Evolutionary conservation across 2,113 vertebrate species (phyloP).

Genomic region (Mustelus asterias): DNA sequence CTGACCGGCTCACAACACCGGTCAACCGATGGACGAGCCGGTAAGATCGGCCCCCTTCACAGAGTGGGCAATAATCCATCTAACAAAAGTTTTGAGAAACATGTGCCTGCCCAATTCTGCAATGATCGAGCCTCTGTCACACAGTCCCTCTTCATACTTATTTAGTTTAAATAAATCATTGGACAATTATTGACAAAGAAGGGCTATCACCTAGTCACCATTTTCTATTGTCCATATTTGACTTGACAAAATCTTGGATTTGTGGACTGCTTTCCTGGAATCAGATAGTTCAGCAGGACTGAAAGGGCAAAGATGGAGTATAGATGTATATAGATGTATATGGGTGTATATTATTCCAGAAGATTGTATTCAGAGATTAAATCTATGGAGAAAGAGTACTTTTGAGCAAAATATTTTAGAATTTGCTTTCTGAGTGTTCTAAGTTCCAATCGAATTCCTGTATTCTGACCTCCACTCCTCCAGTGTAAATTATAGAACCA

Average conservation of each 20-base stretch:
- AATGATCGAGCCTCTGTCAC: neutral
- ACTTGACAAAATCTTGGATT: neutral
- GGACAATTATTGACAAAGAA: neutral
- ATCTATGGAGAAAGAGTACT: neutral
- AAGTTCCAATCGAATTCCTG: no score
- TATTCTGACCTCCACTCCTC: no score
- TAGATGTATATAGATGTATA: neutral
- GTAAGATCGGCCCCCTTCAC: neutral
- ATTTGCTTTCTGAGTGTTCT: no score
- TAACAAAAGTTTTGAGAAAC: neutral
- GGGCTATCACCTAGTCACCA: neutral
- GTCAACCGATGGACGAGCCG: no score
- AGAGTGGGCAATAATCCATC: neutral
- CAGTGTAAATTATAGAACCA: no score
- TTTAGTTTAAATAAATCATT: neutral
- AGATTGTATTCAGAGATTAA: neutral
- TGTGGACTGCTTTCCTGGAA: neutral
- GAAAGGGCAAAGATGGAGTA: neutral
- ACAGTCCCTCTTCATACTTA: neutral
- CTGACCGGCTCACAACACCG: no score
- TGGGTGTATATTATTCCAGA: neutral
- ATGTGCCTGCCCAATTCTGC: neutral
- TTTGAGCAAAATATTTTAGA: no score
- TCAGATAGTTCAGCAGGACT: neutral
- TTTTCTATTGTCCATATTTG: neutral